Evolutionary conservation across 1,140 invertebrate genomes (phyloP).

Genomic region (Drosophila kepulauana): DNA sequence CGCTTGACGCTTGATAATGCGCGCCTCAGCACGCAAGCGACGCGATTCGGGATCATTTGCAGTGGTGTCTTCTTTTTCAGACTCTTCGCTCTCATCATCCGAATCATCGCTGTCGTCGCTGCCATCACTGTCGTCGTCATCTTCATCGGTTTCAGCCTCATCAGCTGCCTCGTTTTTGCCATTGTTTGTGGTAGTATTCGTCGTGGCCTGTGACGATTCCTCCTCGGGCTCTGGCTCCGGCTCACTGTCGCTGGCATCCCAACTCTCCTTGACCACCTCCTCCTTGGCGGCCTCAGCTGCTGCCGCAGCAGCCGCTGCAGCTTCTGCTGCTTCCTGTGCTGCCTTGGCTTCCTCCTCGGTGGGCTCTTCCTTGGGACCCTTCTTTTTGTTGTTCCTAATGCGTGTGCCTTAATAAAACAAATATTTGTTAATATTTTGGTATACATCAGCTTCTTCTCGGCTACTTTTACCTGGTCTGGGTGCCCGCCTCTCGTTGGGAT

Average conservation of each 20-base stretch:
- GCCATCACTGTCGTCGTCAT: slow-evolving; percentile 64
- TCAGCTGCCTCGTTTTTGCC: slow-evolving; percentile 47
- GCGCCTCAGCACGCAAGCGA: slow-evolving; percentile 87
- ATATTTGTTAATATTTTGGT: neutral
- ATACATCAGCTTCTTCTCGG: rapidly evolving
- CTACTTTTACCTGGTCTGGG: slow-evolving; percentile 86
- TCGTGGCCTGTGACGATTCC: slow-evolving; percentile 80
- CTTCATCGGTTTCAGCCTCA: slow-evolving; percentile 46
- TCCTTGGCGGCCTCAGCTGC: slow-evolving; percentile 85
- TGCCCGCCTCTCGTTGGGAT: slow-evolving; percentile 88
- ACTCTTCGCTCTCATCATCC: slow-evolving; percentile 75
- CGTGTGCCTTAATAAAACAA: slow-evolving; percentile 86
- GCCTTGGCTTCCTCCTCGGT: slow-evolving; percentile 85
- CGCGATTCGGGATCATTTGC: slow-evolving; percentile 88
- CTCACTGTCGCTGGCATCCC: slow-evolving; percentile 92
- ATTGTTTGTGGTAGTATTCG: slow-evolving; percentile 80
- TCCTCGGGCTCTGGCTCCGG: slow-evolving; percentile 88
- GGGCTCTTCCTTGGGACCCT: slow-evolving; percentile 73
- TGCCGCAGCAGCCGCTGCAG: slow-evolving; percentile 68
- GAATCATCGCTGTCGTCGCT: slow-evolving; percentile 86
- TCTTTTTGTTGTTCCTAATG: slow-evolving; percentile 90
- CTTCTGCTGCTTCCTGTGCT: slow-evolving; percentile 85
- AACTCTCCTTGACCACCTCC: slow-evolving; percentile 92
- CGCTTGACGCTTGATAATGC: slow-evolving; percentile 90
- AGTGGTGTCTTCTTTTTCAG: slow-evolving; percentile 85